A percentile compares a stretch with the other conserved stretches of the same genome.
phyloP scores from a whole-genome alignment of 2,113 vertebrate species.

The Ailuropoda melanoleuca region DNA sequence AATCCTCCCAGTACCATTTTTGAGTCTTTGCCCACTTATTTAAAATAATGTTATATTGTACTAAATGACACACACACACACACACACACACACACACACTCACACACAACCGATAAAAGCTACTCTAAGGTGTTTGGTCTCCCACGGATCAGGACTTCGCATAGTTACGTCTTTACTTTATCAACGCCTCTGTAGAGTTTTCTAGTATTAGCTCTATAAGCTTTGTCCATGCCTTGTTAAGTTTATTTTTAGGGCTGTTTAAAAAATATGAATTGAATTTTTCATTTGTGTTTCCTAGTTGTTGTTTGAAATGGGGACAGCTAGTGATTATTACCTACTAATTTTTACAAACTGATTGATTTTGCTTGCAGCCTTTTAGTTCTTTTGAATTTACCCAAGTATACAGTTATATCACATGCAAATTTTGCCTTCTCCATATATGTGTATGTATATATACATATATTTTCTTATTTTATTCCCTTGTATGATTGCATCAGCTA shows the following conservation, averaged over 20 bases:
- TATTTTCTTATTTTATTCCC: background rate
- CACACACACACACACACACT: background rate
- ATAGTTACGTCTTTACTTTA: background rate
- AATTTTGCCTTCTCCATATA: background rate
- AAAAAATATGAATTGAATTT: background rate
- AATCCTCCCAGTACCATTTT: background rate
- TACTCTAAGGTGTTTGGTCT: background rate
- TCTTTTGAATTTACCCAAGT: background rate
- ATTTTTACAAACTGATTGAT: background rate
- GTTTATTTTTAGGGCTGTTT: background rate
- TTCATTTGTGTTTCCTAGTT: slow-evolving; percentile 1
- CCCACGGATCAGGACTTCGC: background rate
- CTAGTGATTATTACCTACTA: background rate
- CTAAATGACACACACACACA: background rate
- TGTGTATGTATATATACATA: background rate
- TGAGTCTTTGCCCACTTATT: background rate
- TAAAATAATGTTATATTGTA: background rate
- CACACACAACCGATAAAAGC: background rate
- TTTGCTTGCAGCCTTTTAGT: background rate
- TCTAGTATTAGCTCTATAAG: background rate
- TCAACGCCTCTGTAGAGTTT: background rate
- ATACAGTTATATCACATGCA: background rate
- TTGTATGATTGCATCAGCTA: background rate
- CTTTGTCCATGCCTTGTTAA: background rate
- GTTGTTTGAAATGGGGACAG: background rate